Conservation (phyloP, 2,113 vertebrate genomes). For the Gila orcuttii region DNA sequence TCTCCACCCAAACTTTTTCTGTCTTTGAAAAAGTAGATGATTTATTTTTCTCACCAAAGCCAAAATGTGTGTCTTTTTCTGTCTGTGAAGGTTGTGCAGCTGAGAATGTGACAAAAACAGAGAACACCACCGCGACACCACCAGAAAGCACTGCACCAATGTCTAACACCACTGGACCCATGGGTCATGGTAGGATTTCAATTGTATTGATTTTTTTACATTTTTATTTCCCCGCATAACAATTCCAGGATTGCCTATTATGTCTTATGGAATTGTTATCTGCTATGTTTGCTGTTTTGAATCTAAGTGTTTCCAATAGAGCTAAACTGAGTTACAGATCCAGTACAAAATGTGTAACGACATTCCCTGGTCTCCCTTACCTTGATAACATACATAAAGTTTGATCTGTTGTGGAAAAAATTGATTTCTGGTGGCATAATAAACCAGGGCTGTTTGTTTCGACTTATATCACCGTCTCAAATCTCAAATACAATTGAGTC, state of each 20-base stretch:
- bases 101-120: background rate
- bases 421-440: constrained; percentile 6
- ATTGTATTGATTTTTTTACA: background rate
- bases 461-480: background rate
- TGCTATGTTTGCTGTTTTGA: background rate
- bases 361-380: background rate
- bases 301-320: background rate
- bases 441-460: background rate
- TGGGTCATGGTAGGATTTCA: background rate
- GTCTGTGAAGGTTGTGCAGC: constrained; percentile 16
- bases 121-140: background rate
- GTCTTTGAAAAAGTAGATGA: background rate
- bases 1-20: background rate
- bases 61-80: background rate
- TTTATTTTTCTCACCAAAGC: background rate
- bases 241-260: background rate
- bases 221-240: no score
- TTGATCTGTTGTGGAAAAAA: background rate
- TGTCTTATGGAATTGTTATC: background rate
- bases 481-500: constrained; percentile 5
- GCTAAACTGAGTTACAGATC: background rate
- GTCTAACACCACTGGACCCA: background rate
- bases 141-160: background rate
- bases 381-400: background rate
- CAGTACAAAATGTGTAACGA: background rate